Evolutionary conservation across 2,113 vertebrate genomes (phyloP).

Genomic region (Gadus macrocephalus): DNA sequence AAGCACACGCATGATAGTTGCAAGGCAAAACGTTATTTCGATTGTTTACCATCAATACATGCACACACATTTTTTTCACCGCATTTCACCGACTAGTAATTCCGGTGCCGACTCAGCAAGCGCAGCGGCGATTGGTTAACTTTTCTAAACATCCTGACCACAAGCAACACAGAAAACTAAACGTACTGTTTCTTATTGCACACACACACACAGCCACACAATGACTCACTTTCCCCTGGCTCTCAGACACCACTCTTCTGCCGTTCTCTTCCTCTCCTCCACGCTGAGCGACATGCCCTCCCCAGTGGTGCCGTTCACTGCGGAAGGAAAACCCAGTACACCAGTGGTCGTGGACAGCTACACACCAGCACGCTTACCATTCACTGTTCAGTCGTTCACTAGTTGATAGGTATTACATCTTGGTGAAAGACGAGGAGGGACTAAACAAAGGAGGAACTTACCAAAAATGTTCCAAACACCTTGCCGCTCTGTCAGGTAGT

Average conservation of each 20-base stretch:
- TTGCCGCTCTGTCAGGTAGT: constrained; percentile 83
- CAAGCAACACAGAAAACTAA: not conserved
- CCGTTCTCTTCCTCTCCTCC: constrained; percentile 80
- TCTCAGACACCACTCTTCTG: constrained; percentile 82
- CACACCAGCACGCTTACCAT: no score
- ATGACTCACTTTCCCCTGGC: constrained; percentile 66
- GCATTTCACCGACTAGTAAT: no score
- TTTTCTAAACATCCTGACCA: not conserved
- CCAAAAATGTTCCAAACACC: constrained; percentile 84
- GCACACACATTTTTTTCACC: not conserved
- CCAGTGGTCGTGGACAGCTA: no score
- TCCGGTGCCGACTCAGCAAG: no score
- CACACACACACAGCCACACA: not conserved
- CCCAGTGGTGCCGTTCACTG: constrained; percentile 96
- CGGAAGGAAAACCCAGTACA: constrained; percentile 16
- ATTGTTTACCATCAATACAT: no score
- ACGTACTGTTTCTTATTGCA: not conserved
- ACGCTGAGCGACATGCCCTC: constrained; percentile 85
- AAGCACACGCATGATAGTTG: no score
- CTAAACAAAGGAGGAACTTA: constrained; percentile 64
- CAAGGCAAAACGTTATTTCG: no score
- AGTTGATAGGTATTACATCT: no score
- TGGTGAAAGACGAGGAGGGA: no score
- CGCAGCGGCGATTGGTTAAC: no score
- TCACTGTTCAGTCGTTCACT: no score